phyloP scores from a whole-genome alignment of 2,113 vertebrate species.

The Ctenomys sociabilis region DNA sequence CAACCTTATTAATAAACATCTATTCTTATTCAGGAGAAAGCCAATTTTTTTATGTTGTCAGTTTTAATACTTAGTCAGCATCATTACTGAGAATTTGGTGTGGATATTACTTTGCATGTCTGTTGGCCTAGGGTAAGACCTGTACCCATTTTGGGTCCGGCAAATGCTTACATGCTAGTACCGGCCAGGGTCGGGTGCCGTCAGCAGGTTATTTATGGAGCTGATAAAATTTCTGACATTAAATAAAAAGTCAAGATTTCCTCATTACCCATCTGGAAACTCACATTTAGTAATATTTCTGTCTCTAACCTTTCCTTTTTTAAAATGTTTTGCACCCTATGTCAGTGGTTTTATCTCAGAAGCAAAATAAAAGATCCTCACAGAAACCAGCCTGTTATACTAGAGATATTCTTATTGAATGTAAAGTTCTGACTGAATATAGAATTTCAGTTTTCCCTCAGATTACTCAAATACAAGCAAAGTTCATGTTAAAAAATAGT shows the following conservation, averaged over 20 bases:
- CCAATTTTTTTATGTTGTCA: constrained; percentile 18
- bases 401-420: constrained; percentile 24
- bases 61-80: background rate
- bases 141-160: constrained; percentile 35
- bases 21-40: background rate
- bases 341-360: constrained; percentile 64
- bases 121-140: constrained; percentile 38
- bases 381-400: background rate
- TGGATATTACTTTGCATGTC: background rate
- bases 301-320: constrained; percentile 68
- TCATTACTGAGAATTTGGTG: background rate
- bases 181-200: constrained; percentile 12
- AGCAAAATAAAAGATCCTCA: constrained; percentile 45
- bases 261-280: constrained; percentile 73
- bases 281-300: constrained; percentile 73
- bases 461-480: constrained; percentile 29
- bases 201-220: constrained; percentile 62
- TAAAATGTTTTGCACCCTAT: constrained; percentile 46
- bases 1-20: constrained; percentile 1
- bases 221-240: constrained; percentile 76
- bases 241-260: constrained; percentile 77
- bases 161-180: constrained; percentile 15
- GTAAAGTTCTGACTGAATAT: constrained; percentile 38
- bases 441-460: constrained; percentile 31
- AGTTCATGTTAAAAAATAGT: constrained; percentile 2